phyloP scores from a whole-genome alignment of 2,113 vertebrate species.

The Cyanistes caeruleus region DNA sequence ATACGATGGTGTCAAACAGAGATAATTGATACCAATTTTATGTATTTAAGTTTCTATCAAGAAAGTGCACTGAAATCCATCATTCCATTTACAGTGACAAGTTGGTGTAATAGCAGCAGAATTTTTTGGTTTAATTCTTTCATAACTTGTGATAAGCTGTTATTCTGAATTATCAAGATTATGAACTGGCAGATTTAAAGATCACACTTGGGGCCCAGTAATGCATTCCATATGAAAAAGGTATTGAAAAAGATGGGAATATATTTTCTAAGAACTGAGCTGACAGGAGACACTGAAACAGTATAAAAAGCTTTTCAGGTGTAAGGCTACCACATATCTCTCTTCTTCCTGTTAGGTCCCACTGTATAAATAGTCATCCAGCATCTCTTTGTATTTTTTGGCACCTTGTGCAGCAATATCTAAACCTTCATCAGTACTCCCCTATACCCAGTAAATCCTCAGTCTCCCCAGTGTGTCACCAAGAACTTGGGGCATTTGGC shows the following conservation, averaged over 20 bases:
- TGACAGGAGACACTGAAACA: neutral
- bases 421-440: neutral
- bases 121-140: conserved; percentile 60
- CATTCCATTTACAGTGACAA: conserved; percentile 65
- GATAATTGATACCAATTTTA: conserved; percentile 70
- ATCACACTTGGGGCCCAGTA: conserved; percentile 26
- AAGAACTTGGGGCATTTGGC: neutral
- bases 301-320: neutral
- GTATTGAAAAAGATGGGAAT: neutral
- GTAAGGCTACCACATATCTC: neutral
- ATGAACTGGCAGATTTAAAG: conserved; percentile 45
- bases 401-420: neutral
- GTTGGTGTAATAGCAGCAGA: conserved; percentile 28
- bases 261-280: neutral
- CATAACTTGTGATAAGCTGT: conserved; percentile 43
- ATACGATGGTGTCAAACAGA: conserved; percentile 57
- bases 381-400: neutral
- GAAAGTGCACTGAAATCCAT: conserved; percentile 60
- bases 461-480: neutral
- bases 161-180: conserved; percentile 56
- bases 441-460: neutral
- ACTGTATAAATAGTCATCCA: neutral
- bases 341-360: neutral
- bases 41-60: conserved; percentile 55
- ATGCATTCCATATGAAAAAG: conserved; percentile 27